These are phyloP conservation scores for Aphidius ervi DNA, from an alignment of 1,140 invertebrate genomes.

Conservation along the genomic window DNA sequence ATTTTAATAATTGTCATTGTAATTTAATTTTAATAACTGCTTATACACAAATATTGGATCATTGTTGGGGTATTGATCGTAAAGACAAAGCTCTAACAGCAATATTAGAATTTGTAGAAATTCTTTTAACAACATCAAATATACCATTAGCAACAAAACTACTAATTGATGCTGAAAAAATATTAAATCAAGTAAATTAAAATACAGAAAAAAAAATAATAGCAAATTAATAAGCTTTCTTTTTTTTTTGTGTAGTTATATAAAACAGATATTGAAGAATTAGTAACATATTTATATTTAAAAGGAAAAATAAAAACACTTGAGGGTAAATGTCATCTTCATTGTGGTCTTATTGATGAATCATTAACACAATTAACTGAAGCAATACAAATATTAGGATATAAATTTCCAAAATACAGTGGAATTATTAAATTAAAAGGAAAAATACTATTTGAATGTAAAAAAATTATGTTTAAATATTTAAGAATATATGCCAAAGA, in stretches of 20 bases:
- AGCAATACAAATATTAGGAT: slow-evolving; percentile 40
- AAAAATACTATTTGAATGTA: slow-evolving; percentile 32
- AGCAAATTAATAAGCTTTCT: too few species aligned
- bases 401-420: slow-evolving; percentile 42
- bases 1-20: slow-evolving; percentile 56
- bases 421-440: slow-evolving; percentile 39
- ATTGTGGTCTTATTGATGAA: slow-evolving; percentile 41
- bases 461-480: slow-evolving; percentile 30
- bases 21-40: slow-evolving; percentile 52
- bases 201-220: background rate
- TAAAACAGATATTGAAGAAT: slow-evolving; percentile 32
- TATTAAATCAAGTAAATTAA: slow-evolving; percentile 33
- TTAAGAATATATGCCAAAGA: slow-evolving; percentile 17
- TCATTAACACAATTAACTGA: slow-evolving; percentile 36
- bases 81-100: slow-evolving; percentile 44
- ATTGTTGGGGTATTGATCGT: slow-evolving; percentile 53
- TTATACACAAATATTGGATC: slow-evolving; percentile 58
- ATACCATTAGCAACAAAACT: slow-evolving; percentile 54
- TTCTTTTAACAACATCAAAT: slow-evolving; percentile 51
- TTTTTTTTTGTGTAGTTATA: slow-evolving; percentile 27
- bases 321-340: slow-evolving; percentile 46
- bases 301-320: slow-evolving; percentile 50
- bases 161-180: slow-evolving; percentile 44
- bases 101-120: slow-evolving; percentile 55
- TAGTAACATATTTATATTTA: slow-evolving; percentile 42